phyloP scores from a whole-genome alignment of 2,797 vertebrate genomes.

The Smutsia gigantea region DNA sequence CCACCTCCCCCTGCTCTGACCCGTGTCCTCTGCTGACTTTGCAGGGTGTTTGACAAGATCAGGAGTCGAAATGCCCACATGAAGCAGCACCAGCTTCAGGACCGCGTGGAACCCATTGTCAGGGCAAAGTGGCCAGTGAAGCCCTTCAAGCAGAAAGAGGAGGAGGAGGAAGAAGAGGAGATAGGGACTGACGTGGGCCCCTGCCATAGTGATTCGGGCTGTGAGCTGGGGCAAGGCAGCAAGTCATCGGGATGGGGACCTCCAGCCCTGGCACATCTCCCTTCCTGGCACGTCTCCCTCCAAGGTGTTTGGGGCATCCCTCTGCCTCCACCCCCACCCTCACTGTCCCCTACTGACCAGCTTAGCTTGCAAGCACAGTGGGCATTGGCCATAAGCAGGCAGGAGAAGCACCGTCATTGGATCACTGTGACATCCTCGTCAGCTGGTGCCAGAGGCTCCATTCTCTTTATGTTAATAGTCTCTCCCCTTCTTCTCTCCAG shows the following conservation, averaged over 20 bases:
- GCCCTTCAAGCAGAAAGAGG: constrained; percentile 61
- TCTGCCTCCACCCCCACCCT: not conserved
- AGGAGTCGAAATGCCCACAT: constrained; percentile 87
- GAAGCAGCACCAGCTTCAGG: constrained; percentile 87
- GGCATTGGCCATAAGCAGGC: not conserved
- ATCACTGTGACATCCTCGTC: not conserved
- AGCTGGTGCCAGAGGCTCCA: not conserved
- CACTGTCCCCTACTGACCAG: not conserved
- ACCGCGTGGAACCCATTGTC: constrained; percentile 76
- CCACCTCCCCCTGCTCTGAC: not conserved
- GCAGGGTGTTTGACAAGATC: constrained; percentile 86
- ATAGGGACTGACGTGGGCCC: constrained; percentile 66
- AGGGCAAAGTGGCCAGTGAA: constrained; percentile 78
- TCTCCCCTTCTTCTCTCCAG: not conserved
- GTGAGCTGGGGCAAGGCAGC: not conserved
- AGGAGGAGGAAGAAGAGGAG: constrained; percentile 74
- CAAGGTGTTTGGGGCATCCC: not conserved
- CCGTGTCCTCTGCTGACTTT: not conserved
- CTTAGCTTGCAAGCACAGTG: not conserved
- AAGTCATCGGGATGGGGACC: not conserved
- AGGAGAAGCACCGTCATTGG: not conserved
- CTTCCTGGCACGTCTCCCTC: not conserved
- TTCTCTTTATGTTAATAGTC: not conserved
- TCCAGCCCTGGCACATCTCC: not conserved
- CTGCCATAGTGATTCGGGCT: constrained; percentile 68